These are phyloP conservation scores for Rhodeus uyekii DNA, from an alignment of 2,797 vertebrate genomes.

Conservation along the genomic window DNA sequence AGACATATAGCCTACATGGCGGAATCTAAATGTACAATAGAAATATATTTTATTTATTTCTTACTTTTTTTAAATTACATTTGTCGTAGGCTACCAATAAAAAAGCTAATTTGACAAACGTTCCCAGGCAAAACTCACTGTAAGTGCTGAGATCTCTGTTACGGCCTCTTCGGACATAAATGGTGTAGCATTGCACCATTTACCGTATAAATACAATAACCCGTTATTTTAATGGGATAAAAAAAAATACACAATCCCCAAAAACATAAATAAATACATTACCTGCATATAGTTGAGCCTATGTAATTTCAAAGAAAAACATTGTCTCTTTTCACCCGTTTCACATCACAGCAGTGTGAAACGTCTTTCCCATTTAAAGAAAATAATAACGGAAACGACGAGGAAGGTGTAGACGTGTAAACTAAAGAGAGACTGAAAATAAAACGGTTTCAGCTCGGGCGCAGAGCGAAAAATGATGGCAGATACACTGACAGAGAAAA, in stretches of 20 bases:
- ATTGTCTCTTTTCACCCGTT: slow-evolving; percentile 41
- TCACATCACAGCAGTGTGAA: slow-evolving; percentile 43
- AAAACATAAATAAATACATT: slow-evolving; percentile 60
- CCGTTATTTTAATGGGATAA: slow-evolving; percentile 18
- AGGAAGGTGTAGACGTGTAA: background rate
- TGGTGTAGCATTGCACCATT: slow-evolving; percentile 77
- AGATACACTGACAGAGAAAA: slow-evolving; percentile 55
- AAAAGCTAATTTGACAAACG: background rate
- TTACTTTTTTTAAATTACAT: no score
- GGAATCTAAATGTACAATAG: no score
- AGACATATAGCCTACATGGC: background rate
- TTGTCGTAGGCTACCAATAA: background rate
- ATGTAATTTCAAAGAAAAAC: slow-evolving; percentile 51
- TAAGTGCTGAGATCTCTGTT: slow-evolving; percentile 43
- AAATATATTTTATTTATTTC: no score
- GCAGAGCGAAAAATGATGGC: slow-evolving; percentile 35
- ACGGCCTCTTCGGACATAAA: slow-evolving; percentile 48
- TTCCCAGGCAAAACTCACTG: background rate
- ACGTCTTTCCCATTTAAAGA: slow-evolving; percentile 45
- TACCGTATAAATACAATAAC: slow-evolving; percentile 29
- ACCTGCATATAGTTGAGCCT: slow-evolving; percentile 52
- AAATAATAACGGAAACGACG: slow-evolving; percentile 32
- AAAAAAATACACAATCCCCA: background rate
- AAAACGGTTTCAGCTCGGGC: slow-evolving; percentile 1
- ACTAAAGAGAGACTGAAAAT: background rate